A percentile compares a stretch with the other conserved stretches of the same genome.
Evolutionary conservation across 2,113 vertebrate genomes (phyloP).

Genomic region (Passer domesticus): DNA sequence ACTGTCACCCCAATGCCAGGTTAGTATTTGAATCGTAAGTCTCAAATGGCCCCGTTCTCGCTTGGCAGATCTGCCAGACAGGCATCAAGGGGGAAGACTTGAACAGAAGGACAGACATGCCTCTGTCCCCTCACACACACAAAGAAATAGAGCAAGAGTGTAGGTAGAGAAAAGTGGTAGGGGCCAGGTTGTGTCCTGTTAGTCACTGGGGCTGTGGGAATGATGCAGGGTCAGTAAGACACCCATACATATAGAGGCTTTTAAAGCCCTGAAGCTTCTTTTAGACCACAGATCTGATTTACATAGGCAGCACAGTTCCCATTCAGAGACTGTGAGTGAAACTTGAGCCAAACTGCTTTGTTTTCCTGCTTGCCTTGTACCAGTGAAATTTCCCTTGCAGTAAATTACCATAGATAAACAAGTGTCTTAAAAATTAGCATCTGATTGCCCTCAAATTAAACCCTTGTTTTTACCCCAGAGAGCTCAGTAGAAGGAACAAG

Average conservation of each 20-base stretch:
- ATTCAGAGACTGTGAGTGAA: neutral
- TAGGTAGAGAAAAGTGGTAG: neutral
- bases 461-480: neutral
- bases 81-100: neutral
- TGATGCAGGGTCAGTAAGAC: neutral
- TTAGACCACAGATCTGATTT: neutral
- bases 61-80: neutral
- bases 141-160: neutral
- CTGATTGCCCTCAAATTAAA: conserved; percentile 32
- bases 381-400: neutral
- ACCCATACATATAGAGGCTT: neutral
- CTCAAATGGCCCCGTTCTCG: neutral
- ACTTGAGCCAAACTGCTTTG: conserved; percentile 20
- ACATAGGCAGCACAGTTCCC: neutral
- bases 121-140: neutral
- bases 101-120: neutral
- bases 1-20: neutral
- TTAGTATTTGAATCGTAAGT: neutral
- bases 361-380: neutral
- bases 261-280: neutral
- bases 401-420: conserved; percentile 18
- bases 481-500: neutral
- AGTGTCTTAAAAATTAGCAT: conserved; percentile 28
- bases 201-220: neutral
- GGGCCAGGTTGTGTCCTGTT: neutral